Percentiles rank a stretch among this genome's conserved stretches.
Evolutionary conservation across 2,888 invertebrate species (phyloP).

Genomic region (Acleris holmiana): DNA sequence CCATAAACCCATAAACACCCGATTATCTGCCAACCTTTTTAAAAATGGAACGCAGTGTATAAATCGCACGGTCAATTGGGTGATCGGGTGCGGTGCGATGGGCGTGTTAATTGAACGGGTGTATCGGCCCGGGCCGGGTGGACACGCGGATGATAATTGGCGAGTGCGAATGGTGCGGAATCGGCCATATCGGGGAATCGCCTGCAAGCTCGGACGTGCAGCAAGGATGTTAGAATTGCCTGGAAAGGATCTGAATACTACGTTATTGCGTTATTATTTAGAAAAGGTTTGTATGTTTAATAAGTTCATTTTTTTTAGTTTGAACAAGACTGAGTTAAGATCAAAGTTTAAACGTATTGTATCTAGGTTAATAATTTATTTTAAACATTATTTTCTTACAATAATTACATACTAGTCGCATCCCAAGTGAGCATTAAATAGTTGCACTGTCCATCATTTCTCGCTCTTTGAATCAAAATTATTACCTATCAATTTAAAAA

Average conservation of each 20-base stretch:
- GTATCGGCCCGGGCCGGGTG: constrained; percentile 59
- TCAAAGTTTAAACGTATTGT: too few species aligned
- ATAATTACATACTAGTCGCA: too few species aligned
- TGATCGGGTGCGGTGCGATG: constrained; percentile 61
- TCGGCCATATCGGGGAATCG: constrained; percentile 70
- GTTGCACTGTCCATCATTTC: too few species aligned
- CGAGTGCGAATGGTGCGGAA: constrained; percentile 61
- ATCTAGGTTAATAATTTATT: too few species aligned
- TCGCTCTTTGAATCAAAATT: too few species aligned
- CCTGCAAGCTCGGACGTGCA: constrained; percentile 55
- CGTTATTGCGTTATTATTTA: background rate
- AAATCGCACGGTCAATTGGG: constrained; percentile 73
- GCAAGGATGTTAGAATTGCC: constrained; percentile 40
- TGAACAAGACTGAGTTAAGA: too few species aligned
- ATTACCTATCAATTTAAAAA: too few species aligned
- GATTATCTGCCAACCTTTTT: constrained; percentile 2
- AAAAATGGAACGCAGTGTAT: constrained; percentile 52
- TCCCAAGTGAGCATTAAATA: too few species aligned
- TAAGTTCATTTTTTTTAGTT: too few species aligned
- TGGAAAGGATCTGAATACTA: constrained; percentile 9
- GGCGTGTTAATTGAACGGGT: constrained; percentile 76
- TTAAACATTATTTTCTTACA: too few species aligned
- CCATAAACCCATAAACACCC: background rate
- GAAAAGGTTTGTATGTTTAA: background rate
- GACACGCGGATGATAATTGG: constrained; percentile 80